Conservation (phyloP, 2,797 vertebrate genomes). For the Enteromius argenteus region DNA sequence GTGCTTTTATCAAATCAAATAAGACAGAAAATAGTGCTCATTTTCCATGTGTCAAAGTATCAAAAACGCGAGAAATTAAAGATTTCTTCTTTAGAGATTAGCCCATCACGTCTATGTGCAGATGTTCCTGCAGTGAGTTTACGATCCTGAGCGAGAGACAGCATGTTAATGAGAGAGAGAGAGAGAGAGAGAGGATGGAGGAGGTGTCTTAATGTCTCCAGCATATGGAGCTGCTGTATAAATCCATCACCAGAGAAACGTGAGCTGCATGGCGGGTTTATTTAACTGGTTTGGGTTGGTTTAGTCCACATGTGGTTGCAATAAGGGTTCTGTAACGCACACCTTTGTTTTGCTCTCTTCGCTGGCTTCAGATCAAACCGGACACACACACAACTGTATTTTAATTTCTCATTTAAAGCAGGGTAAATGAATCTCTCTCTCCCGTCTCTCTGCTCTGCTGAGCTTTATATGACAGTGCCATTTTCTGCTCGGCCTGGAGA, state of each 20-base stretch:
- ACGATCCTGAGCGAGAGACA: background rate
- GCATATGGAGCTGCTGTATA: conserved; percentile 33
- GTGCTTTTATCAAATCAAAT: too few relatives aligned
- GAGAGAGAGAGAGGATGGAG: conserved; percentile 23
- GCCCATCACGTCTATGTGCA: background rate
- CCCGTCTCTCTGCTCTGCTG: conserved; percentile 56
- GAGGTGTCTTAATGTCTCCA: conserved; percentile 47
- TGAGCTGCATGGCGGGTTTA: background rate
- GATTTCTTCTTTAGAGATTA: background rate
- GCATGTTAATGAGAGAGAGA: conserved; percentile 23
- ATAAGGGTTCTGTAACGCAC: conserved; percentile 2
- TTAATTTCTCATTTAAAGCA: conserved; percentile 8
- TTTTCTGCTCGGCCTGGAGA: conserved; percentile 69
- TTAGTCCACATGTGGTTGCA: background rate
- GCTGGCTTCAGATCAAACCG: conserved; percentile 18
- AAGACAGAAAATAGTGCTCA: too few relatives aligned
- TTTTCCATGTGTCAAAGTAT: too few relatives aligned
- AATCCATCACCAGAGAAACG: conserved; percentile 23
- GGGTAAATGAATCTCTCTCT: background rate
- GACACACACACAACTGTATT: conserved; percentile 49
- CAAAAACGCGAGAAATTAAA: background rate
- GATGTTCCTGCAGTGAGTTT: conserved; percentile 6
- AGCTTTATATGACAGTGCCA: conserved; percentile 72
- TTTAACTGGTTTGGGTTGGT: background rate
- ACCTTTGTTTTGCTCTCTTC: conserved; percentile 15